These are phyloP conservation scores for Heliornis fulica DNA, from an alignment of 2,113 vertebrate genomes.

Conservation along the genomic window DNA sequence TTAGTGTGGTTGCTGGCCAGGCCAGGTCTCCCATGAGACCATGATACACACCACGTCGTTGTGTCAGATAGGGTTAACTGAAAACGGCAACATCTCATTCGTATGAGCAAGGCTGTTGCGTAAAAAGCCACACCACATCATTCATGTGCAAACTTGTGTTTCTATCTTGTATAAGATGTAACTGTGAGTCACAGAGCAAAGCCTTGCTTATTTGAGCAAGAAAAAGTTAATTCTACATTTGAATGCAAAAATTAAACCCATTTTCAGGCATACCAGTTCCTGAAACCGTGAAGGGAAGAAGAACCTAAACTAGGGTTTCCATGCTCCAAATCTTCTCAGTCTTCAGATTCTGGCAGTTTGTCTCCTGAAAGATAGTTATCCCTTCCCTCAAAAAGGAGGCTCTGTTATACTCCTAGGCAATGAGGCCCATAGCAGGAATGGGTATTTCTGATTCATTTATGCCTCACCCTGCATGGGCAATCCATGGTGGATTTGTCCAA, in stretches of 20 bases:
- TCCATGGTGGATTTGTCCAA: background rate
- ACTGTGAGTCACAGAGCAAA: background rate
- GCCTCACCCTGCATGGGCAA: background rate
- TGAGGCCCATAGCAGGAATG: background rate
- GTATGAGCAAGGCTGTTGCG: accelerated
- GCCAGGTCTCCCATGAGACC: background rate
- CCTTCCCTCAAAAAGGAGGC: background rate
- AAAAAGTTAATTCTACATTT: background rate
- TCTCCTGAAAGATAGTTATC: background rate
- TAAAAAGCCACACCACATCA: background rate
- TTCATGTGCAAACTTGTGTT: background rate
- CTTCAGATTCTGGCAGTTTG: background rate
- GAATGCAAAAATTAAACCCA: background rate
- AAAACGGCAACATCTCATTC: background rate
- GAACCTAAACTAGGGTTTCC: background rate
- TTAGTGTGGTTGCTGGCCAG: background rate
- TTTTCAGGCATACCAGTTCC: background rate
- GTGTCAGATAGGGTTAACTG: background rate
- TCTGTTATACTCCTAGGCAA: background rate
- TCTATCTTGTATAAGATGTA: background rate
- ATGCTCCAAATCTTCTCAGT: background rate
- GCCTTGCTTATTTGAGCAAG: background rate
- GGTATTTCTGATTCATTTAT: background rate
- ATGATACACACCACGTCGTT: accelerated
- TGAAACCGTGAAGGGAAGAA: background rate